A percentile compares a stretch with the other conserved stretches of the same genome.
Evolutionary conservation across 2,797 vertebrate species (phyloP).

Genomic region (Denticeps clupeoides): DNA sequence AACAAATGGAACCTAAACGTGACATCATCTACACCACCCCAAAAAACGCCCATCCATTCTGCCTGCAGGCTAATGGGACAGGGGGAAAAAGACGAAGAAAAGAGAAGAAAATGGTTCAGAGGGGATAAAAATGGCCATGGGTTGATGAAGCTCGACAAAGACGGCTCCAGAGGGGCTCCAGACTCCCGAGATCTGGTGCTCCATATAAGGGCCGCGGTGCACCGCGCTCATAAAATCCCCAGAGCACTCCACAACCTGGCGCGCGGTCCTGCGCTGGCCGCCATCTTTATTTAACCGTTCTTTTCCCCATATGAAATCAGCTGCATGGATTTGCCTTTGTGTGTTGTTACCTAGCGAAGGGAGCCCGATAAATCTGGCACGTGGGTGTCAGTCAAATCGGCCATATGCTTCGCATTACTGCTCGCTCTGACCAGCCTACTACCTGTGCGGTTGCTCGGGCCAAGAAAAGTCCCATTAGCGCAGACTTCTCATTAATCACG

Average conservation of each 20-base stretch:
- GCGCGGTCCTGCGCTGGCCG: not conserved
- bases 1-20: no score
- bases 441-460: slow-evolving; percentile 36
- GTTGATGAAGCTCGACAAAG: slow-evolving; percentile 44
- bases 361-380: no score
- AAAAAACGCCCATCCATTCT: no score
- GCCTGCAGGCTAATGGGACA: not conserved
- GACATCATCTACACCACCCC: no score
- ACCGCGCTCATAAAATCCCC: no score
- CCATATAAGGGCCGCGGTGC: slow-evolving; percentile 18
- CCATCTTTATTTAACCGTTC: not conserved
- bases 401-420: slow-evolving; percentile 43
- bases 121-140: slow-evolving; percentile 34
- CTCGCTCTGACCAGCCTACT: slow-evolving; percentile 26
- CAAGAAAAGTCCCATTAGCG: slow-evolving; percentile 24
- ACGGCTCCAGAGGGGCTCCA: slow-evolving; percentile 42
- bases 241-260: not conserved
- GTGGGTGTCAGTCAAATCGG: no score
- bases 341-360: no score
- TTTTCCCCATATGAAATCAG: no score
- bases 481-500: slow-evolving; percentile 24
- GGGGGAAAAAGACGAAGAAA: not conserved
- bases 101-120: slow-evolving; percentile 25
- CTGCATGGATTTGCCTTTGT: no score
- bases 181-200: slow-evolving; percentile 42